Conservation (phyloP, 2,888 invertebrate genomes). For the Taphrorychus bicolor region DNA sequence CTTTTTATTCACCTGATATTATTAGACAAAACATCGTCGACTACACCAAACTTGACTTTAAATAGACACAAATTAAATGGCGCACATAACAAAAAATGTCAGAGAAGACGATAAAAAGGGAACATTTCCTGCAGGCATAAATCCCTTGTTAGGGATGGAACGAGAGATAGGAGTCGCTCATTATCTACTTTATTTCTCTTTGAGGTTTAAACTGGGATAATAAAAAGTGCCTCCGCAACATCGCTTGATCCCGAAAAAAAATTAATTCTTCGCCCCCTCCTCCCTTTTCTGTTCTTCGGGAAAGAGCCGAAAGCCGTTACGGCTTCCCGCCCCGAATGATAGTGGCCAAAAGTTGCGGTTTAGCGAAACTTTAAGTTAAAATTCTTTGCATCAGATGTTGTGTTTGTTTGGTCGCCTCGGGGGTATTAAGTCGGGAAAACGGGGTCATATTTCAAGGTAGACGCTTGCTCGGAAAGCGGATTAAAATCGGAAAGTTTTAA, state of each 20-base stretch:
- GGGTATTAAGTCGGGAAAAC: not conserved
- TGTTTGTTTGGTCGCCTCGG: not conserved
- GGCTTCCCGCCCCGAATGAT: no score
- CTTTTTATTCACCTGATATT: no score
- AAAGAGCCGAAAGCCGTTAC: no score
- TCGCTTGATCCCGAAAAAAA: not conserved
- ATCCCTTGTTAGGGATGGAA: conserved; percentile 6
- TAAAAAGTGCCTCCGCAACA: conserved; percentile 1
- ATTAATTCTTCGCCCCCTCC: not conserved
- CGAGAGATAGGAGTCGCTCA: conserved; percentile 6
- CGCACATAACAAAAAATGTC: not conserved
- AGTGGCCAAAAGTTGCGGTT: not conserved
- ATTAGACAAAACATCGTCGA: no score
- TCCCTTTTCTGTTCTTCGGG: not conserved
- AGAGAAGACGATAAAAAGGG: not conserved
- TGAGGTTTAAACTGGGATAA: conserved; percentile 2
- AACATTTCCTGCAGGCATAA: not conserved
- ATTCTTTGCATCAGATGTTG: not conserved
- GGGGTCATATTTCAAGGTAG: not conserved
- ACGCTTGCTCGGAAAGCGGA: not conserved
- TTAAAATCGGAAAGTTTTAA: not conserved
- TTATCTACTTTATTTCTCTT: conserved; percentile 8
- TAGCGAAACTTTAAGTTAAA: not conserved
- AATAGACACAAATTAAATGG: not conserved
- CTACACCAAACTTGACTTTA: not conserved